A percentile compares a stretch with the other conserved stretches of the same genome.
Evolutionary conservation across 2,888 invertebrate species (phyloP).

Genomic region (Ophion ventricosus): DNA sequence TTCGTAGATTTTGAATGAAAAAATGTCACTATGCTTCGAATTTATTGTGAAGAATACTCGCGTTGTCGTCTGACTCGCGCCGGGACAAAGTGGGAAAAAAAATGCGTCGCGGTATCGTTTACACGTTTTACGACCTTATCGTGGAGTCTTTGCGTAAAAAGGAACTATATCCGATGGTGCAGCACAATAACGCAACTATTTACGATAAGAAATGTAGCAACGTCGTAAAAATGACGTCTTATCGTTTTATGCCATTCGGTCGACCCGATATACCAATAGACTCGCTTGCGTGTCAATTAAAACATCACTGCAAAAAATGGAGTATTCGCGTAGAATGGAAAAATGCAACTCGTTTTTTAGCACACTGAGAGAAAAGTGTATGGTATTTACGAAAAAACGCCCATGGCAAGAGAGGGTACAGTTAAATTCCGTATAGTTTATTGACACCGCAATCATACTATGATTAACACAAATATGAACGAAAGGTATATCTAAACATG

Average conservation of each 20-base stretch:
- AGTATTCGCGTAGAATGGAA: too few relatives aligned
- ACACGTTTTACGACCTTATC: conserved; percentile 1
- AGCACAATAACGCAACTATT: conserved; percentile 19
- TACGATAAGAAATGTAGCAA: conserved; percentile 21
- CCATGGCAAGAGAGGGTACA: too few relatives aligned
- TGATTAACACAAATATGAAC: too few relatives aligned
- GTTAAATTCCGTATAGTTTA: too few relatives aligned
- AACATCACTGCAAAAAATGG: too few relatives aligned
- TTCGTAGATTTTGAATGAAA: neutral
- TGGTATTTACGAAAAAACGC: too few relatives aligned
- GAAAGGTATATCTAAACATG: too few relatives aligned
- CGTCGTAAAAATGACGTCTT: neutral
- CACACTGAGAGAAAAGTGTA: too few relatives aligned
- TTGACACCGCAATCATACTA: too few relatives aligned
- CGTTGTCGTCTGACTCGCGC: neutral
- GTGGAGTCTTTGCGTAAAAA: neutral
- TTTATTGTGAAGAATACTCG: neutral
- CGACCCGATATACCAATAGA: too few relatives aligned
- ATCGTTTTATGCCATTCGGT: neutral
- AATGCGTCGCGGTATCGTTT: neutral
- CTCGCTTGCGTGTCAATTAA: too few relatives aligned
- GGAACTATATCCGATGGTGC: neutral
- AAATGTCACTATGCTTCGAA: neutral
- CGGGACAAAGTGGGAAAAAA: neutral
- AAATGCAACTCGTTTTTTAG: too few relatives aligned